Percentiles rank a stretch among this genome's conserved stretches.
Conservation (phyloP, 2,113 vertebrate species). For the Polypterus bichir region DNA sequence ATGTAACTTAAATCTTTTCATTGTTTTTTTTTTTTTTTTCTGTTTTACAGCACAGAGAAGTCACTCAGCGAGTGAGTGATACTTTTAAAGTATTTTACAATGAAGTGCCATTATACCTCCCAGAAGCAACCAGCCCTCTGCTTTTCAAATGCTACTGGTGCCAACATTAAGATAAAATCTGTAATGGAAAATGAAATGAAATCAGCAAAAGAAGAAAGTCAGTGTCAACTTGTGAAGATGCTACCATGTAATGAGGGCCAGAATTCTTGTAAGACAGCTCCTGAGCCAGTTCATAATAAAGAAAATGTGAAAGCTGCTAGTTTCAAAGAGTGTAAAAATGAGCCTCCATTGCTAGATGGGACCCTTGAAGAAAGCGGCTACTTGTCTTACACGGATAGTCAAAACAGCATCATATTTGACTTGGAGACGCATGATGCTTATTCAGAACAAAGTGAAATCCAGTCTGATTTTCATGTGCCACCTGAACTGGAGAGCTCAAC, state of each 20-base stretch:
- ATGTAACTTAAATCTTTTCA: background rate
- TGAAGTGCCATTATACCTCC: background rate
- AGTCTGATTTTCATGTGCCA: background rate
- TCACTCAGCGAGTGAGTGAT: background rate
- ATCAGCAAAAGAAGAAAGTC: background rate
- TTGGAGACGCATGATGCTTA: background rate
- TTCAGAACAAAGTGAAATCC: background rate
- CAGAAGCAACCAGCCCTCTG: background rate
- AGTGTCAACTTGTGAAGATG: slow-evolving; percentile 17
- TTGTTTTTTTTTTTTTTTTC: background rate
- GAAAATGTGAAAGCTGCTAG: slow-evolving; percentile 38
- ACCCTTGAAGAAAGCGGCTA: slow-evolving; percentile 55
- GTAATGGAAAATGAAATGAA: background rate
- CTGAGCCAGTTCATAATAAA: slow-evolving; percentile 43
- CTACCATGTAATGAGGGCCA: slow-evolving; percentile 18
- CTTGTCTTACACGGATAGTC: slow-evolving; percentile 39
- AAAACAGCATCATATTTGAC: slow-evolving; percentile 11
- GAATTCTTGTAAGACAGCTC: slow-evolving; percentile 26
- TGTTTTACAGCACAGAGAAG: background rate
- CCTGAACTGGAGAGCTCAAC: no score
- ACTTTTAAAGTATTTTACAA: background rate
- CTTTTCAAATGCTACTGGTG: background rate
- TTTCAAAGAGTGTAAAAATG: background rate
- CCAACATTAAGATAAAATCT: background rate
- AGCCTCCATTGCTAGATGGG: slow-evolving; percentile 11